A percentile compares a stretch with the other conserved stretches of the same genome.
These are phyloP conservation scores for Drosophila navojoa DNA, from an alignment of 1,140 invertebrate genomes.

Conservation along the genomic window DNA sequence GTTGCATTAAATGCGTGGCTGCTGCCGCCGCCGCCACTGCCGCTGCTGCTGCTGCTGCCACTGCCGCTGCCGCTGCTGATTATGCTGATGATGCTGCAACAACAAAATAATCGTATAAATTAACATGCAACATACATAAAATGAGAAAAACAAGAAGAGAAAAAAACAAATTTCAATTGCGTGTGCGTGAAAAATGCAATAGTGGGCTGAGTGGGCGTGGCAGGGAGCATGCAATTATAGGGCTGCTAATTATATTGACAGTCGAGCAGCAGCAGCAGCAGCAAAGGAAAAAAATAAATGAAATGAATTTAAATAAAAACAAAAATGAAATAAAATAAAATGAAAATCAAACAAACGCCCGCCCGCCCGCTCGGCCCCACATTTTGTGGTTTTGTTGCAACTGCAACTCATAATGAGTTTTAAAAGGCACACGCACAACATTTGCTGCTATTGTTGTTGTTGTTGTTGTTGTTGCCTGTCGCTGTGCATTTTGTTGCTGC, in stretches of 20 bases:
- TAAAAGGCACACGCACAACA: conserved; percentile 12
- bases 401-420: conserved; percentile 3
- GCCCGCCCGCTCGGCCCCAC: background rate
- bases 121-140: conserved; percentile 39
- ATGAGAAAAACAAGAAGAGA: conserved; percentile 14
- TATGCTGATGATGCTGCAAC: conserved; percentile 72
- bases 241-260: conserved; percentile 78
- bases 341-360: too few relatives aligned
- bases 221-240: conserved; percentile 49
- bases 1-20: conserved; percentile 20
- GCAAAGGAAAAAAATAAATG: background rate
- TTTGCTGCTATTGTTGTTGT: conserved; percentile 21
- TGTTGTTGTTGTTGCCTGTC: conserved; percentile 30
- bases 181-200: conserved; percentile 29
- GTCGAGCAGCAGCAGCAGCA: background rate
- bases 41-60: too few relatives aligned
- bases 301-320: background rate
- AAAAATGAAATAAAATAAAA: background rate
- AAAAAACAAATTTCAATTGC: conserved; percentile 58
- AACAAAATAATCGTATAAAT: conserved; percentile 75
- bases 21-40: conserved; percentile 14
- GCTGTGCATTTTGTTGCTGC: conserved; percentile 43
- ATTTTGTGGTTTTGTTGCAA: conserved; percentile 38
- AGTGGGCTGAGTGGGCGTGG: conserved; percentile 5
- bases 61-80: conserved; percentile 42